These are phyloP conservation scores for Sussaba pulchella DNA, from an alignment of 2,888 invertebrate species.

Conservation along the genomic window DNA sequence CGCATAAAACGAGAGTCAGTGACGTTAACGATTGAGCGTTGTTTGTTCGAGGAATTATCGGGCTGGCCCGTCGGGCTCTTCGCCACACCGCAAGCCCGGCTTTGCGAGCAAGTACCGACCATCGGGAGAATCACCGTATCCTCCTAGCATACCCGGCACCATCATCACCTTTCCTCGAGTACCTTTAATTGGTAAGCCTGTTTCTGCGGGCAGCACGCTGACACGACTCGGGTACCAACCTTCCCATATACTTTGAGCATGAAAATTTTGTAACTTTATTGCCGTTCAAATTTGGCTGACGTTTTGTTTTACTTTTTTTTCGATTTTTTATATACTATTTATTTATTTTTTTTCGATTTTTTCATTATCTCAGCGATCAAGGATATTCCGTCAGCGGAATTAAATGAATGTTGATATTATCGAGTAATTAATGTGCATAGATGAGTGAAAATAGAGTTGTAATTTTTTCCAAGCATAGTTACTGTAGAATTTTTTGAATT, in stretches of 20 bases:
- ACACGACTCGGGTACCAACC: not conserved
- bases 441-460: no score
- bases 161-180: constrained; percentile 35
- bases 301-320: no score
- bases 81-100: not conserved
- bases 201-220: constrained; percentile 5
- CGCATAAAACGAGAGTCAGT: constrained; percentile 76
- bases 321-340: no score
- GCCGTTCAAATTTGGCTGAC: no score
- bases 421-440: no score
- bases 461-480: no score
- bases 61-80: constrained; percentile 36
- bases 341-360: no score
- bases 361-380: no score
- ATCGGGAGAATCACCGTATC: constrained; percentile 34
- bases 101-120: constrained; percentile 14
- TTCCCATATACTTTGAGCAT: not conserved
- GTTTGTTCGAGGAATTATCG: constrained; percentile 76
- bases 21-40: constrained; percentile 77
- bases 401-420: no score
- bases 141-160: not conserved
- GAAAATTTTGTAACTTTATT: no score
- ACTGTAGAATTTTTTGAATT: no score
- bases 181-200: constrained; percentile 68
- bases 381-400: no score